Conservation (phyloP, 2,113 vertebrate genomes). For the Sakesphorus luctuosus region DNA sequence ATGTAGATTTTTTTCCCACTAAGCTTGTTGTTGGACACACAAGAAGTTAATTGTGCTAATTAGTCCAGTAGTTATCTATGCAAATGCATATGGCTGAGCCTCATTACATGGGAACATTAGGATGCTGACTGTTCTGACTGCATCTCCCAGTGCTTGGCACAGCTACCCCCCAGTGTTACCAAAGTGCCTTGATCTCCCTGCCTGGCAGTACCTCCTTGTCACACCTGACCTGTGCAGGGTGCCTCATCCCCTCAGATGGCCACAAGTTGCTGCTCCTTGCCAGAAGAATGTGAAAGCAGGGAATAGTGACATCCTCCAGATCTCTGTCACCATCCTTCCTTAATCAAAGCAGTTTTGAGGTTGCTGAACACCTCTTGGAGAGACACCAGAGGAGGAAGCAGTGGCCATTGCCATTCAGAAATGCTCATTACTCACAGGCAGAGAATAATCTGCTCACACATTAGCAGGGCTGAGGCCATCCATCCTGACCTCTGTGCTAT, state of each 20-base stretch:
- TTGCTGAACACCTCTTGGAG: background rate
- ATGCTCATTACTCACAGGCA: background rate
- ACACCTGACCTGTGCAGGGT: background rate
- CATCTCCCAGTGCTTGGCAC: background rate
- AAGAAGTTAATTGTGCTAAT: background rate
- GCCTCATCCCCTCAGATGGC: background rate
- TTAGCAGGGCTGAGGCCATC: background rate
- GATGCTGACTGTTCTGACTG: background rate
- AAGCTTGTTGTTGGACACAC: background rate
- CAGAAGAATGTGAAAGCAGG: background rate
- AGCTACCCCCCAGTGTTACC: background rate
- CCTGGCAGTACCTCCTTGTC: accelerated
- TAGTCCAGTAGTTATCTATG: background rate
- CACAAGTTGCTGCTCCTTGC: background rate
- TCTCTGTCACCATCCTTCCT: background rate
- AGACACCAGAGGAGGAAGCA: background rate
- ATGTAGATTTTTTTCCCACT: background rate
- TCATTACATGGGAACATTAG: background rate
- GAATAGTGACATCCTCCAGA: background rate
- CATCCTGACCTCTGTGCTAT: background rate
- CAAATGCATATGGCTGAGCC: background rate
- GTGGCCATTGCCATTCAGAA: background rate
- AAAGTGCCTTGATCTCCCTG: background rate
- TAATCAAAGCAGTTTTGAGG: background rate
- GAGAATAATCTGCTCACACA: background rate